phyloP scores from a whole-genome alignment of 2,113 vertebrate species.

The Trogon melanurus region DNA sequence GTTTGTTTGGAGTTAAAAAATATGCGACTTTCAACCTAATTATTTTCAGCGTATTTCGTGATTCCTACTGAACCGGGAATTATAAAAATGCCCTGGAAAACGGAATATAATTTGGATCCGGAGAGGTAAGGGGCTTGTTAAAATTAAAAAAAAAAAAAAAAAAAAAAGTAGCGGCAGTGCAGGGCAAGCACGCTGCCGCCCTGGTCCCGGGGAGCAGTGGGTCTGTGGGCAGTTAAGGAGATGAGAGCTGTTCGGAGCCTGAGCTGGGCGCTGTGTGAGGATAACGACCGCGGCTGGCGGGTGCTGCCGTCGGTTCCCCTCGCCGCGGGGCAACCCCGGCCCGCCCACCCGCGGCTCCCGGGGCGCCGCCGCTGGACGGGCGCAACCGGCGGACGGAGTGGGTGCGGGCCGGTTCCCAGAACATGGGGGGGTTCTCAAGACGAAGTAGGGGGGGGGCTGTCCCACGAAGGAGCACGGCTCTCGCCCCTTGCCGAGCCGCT shows the following conservation, averaged over 20 bases:
- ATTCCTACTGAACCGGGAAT: slow-evolving; percentile 54
- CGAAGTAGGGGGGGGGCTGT: background rate
- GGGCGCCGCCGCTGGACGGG: background rate
- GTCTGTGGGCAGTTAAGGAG: background rate
- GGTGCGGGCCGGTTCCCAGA: background rate
- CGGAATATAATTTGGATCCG: background rate
- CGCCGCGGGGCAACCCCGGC: background rate
- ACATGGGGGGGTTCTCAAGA: background rate
- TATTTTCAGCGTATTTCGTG: slow-evolving; percentile 29
- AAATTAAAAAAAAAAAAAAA: background rate
- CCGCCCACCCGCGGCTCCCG: background rate
- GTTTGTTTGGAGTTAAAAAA: slow-evolving; percentile 54
- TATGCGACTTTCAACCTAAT: slow-evolving; percentile 48
- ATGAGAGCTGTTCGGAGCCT: background rate
- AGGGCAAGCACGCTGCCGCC: background rate
- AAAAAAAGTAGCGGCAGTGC: background rate
- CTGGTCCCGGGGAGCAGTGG: slow-evolving; percentile 35
- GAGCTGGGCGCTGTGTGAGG: background rate
- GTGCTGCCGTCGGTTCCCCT: background rate
- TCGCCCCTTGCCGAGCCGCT: background rate
- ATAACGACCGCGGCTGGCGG: background rate
- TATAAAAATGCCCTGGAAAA: slow-evolving; percentile 42
- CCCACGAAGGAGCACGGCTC: background rate
- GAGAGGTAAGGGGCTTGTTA: slow-evolving; percentile 41
- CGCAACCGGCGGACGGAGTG: background rate